Percentiles rank a stretch among this genome's conserved stretches.
These are phyloP conservation scores for Sinelater perroti DNA, from an alignment of 2,888 invertebrate genomes.

Conservation along the genomic window DNA sequence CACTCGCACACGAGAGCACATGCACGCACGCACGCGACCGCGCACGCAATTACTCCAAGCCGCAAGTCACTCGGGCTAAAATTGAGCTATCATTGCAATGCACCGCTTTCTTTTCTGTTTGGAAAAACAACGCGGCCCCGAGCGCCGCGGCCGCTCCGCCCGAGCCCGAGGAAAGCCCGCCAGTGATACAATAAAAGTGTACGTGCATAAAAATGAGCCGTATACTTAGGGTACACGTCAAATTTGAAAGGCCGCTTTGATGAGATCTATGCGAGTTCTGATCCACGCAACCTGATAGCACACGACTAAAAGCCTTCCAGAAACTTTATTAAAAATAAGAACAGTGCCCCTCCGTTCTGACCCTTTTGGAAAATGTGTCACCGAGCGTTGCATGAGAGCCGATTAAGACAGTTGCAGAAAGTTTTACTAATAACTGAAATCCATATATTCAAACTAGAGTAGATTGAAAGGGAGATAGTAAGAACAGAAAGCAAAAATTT, in stretches of 20 bases:
- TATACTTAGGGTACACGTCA: conserved; percentile 59
- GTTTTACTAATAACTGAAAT: too few species aligned
- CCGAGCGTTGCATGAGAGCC: conserved; percentile 22
- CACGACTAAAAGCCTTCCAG: conserved; percentile 59
- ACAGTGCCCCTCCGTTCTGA: conserved; percentile 31
- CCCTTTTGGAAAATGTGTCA: conserved; percentile 34
- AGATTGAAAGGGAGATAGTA: too few species aligned
- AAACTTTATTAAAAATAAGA: conserved; percentile 50
- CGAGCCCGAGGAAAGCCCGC: conserved; percentile 15
- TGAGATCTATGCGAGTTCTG: conserved; percentile 57
- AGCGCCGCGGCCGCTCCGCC: too few species aligned
- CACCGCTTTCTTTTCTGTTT: too few species aligned
- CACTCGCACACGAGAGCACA: conserved; percentile 18
- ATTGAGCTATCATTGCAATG: too few species aligned
- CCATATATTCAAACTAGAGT: too few species aligned
- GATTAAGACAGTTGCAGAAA: too few species aligned
- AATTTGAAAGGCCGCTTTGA: conserved; percentile 61
- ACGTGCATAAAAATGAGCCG: conserved; percentile 55
- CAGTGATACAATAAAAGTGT: conserved; percentile 33
- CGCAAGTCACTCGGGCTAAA: too few species aligned
- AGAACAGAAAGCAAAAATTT: too few species aligned
- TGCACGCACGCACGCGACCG: conserved; percentile 13
- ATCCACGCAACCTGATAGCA: conserved; percentile 59
- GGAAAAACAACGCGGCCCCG: too few species aligned
- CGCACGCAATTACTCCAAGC: conserved; percentile 15